phyloP scores from a whole-genome alignment of 2,113 vertebrate genomes.

The Psephotus haematonotus region DNA sequence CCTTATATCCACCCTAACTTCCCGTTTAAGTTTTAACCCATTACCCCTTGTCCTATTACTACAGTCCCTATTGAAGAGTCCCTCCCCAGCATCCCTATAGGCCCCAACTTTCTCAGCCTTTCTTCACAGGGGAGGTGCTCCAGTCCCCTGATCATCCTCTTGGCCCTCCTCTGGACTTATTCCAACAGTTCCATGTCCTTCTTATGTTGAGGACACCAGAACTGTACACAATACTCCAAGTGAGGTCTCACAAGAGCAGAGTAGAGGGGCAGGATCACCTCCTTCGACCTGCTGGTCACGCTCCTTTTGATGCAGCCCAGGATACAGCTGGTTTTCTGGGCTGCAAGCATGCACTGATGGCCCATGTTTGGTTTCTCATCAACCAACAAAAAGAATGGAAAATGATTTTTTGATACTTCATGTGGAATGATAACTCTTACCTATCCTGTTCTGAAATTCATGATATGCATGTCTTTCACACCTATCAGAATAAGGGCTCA shows the following conservation, averaged over 20 bases:
- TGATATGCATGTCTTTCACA: not conserved
- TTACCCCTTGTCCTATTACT: not conserved
- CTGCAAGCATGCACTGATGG: not conserved
- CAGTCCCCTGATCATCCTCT: too few species aligned
- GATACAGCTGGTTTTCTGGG: not conserved
- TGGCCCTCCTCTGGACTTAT: not conserved
- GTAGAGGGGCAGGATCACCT: not conserved
- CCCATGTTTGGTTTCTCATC: not conserved
- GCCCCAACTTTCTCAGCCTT: not conserved
- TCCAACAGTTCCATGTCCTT: not conserved
- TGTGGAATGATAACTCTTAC: not conserved
- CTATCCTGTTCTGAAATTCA: not conserved
- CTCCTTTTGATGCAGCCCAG: not conserved
- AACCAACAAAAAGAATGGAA: not conserved
- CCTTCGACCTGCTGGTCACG: not conserved
- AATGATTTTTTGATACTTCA: not conserved
- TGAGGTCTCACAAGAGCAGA: fast-evolving
- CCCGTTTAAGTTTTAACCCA: not conserved
- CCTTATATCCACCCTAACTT: not conserved
- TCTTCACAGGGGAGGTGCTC: too few species aligned
- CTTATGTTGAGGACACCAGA: not conserved
- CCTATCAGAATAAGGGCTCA: not conserved
- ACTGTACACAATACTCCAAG: not conserved
- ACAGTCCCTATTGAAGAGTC: not conserved
- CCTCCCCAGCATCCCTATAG: too few species aligned